Evolutionary conservation across 2,888 invertebrate species (phyloP).

Genomic region (Acrocera orbiculus): DNA sequence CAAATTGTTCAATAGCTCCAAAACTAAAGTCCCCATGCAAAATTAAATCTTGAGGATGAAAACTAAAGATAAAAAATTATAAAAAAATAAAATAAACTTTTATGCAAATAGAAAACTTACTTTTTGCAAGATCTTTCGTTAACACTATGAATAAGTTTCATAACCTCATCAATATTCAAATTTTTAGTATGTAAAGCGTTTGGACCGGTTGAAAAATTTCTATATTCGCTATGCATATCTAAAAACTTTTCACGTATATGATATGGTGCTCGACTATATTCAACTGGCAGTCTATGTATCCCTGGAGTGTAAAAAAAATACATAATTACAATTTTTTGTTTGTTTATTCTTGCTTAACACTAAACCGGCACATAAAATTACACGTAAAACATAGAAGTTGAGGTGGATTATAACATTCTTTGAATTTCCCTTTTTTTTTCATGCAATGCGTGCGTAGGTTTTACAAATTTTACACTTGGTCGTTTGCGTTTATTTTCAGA

Average conservation of each 20-base stretch:
- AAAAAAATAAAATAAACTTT: conserved; percentile 8
- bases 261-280: conserved; percentile 59
- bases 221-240: conserved; percentile 57
- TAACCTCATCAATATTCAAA: conserved; percentile 56
- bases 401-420: too few species aligned
- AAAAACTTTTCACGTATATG: conserved; percentile 54
- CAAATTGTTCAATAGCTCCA: conserved; percentile 75
- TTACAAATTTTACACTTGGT: too few species aligned
- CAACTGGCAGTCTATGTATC: conserved; percentile 69
- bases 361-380: too few species aligned
- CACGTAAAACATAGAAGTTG: too few species aligned
- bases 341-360: too few species aligned
- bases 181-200: conserved; percentile 44
- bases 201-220: conserved; percentile 48
- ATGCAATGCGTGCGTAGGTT: background rate
- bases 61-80: conserved; percentile 36
- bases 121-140: conserved; percentile 35
- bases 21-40: conserved; percentile 75
- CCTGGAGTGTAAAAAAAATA: conserved; percentile 34
- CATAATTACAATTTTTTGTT: background rate
- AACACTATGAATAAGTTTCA: conserved; percentile 61
- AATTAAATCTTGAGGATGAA: conserved; percentile 51
- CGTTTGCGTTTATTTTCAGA: too few species aligned
- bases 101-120: conserved; percentile 17
- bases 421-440: too few species aligned